Conservation (phyloP, 2,888 invertebrate species). For the Zelleria hepariella region DNA sequence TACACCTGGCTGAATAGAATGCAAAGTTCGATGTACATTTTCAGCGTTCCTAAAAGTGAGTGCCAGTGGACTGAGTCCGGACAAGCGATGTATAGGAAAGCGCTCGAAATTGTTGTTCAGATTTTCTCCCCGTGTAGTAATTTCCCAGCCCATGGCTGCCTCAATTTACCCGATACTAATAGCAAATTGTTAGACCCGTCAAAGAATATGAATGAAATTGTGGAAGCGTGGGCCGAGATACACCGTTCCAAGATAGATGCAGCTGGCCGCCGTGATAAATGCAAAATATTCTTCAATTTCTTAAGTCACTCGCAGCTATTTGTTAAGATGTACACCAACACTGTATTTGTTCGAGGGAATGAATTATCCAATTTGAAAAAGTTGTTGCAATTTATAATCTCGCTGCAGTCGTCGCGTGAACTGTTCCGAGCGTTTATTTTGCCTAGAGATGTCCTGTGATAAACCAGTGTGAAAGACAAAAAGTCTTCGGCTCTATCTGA, state of each 20-base stretch:
- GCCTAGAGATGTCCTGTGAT: conserved; percentile 6
- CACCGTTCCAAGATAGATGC: conserved; percentile 1
- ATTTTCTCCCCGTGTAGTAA: not conserved
- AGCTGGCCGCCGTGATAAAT: not conserved
- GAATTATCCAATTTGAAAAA: not conserved
- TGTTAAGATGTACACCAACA: not conserved
- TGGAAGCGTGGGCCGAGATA: conserved; percentile 10
- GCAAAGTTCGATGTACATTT: not conserved
- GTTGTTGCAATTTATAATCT: conserved; percentile 2
- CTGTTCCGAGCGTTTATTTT: not conserved
- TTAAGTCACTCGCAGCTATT: not conserved
- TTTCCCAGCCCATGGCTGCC: not conserved
- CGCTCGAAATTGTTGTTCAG: not conserved
- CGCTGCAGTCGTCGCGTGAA: not conserved
- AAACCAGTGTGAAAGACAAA: conserved; percentile 6
- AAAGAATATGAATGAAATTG: conserved; percentile 22
- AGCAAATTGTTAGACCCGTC: conserved; percentile 9
- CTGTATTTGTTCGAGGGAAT: not conserved
- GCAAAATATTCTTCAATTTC: not conserved
- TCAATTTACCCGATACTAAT: conserved; percentile 14
- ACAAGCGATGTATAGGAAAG: not conserved
- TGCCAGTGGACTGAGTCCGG: not conserved
- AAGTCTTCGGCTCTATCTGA: conserved; percentile 5
- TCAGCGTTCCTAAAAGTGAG: not conserved
- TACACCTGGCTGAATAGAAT: not conserved